Evolutionary conservation across 2,113 vertebrate species (phyloP).

Genomic region (Centropristis striata): DNA sequence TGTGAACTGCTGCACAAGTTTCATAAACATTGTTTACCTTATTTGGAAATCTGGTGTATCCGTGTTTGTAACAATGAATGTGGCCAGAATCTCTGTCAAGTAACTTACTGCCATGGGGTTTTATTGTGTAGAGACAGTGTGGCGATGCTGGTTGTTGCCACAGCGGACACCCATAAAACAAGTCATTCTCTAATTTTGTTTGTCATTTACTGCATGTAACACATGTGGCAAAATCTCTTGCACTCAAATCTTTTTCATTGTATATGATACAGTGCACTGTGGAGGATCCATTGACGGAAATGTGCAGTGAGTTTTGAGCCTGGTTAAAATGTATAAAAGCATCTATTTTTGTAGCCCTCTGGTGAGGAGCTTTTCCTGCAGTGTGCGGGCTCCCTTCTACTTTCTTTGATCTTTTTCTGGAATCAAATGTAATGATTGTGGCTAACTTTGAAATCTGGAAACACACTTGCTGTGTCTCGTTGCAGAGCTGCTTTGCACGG

Average conservation of each 20-base stretch:
- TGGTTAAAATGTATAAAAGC: constrained; percentile 39
- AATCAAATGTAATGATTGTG: constrained; percentile 82
- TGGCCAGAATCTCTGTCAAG: constrained; percentile 39
- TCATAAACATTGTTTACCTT: constrained; percentile 7
- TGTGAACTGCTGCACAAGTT: not conserved
- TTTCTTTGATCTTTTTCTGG: constrained; percentile 81
- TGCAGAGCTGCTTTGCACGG: constrained; percentile 62
- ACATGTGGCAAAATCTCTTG: constrained; percentile 31
- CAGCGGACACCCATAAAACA: constrained; percentile 62
- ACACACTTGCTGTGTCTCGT: constrained; percentile 57
- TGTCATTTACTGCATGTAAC: constrained; percentile 47
- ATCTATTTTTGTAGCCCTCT: constrained; percentile 60
- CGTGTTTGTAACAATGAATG: constrained; percentile 53
- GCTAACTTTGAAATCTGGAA: constrained; percentile 79
- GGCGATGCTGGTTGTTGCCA: constrained; percentile 61
- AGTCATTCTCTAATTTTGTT: constrained; percentile 59
- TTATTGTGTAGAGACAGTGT: constrained; percentile 68
- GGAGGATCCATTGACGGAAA: constrained; percentile 33
- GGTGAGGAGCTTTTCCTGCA: constrained; percentile 72
- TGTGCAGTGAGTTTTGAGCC: constrained; percentile 23
- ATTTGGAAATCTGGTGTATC: constrained; percentile 22
- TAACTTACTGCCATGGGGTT: constrained; percentile 46
- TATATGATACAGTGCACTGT: not conserved
- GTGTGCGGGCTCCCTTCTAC: constrained; percentile 59
- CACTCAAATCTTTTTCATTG: constrained; percentile 10